Evolutionary conservation across 2,113 vertebrate species (phyloP).

Genomic region (Proterorhinus semilunaris): DNA sequence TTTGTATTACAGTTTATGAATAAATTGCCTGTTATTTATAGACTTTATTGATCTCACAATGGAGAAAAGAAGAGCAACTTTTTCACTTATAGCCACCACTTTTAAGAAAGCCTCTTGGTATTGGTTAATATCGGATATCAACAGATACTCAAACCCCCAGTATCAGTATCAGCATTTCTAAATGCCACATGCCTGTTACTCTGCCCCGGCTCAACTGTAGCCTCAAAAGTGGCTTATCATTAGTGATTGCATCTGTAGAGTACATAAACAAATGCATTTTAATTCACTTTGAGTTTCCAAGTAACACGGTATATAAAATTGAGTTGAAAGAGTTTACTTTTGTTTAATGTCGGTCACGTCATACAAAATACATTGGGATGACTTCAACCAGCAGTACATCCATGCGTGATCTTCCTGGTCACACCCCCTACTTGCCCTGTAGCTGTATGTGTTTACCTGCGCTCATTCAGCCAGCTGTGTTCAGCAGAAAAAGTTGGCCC

Average conservation of each 20-base stretch:
- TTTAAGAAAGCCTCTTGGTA: too few relatives aligned
- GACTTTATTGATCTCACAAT: too few relatives aligned
- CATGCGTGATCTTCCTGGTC: slow-evolving; percentile 39
- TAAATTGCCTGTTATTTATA: too few relatives aligned
- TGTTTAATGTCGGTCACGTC: background rate
- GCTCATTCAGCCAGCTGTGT: slow-evolving; percentile 39
- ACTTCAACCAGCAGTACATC: slow-evolving; percentile 35
- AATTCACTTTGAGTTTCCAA: background rate
- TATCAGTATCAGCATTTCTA: too few relatives aligned
- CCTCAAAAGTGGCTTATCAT: background rate
- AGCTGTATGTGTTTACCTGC: slow-evolving; percentile 57
- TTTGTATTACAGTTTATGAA: too few relatives aligned
- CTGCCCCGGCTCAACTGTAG: background rate
- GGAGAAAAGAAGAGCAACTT: too few relatives aligned
- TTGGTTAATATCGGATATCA: too few relatives aligned
- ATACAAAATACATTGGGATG: background rate
- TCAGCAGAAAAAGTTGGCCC: slow-evolving; percentile 48
- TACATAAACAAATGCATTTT: background rate
- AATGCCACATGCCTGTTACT: background rate
- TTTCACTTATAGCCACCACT: too few relatives aligned
- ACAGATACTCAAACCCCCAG: too few relatives aligned
- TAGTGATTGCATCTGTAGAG: background rate
- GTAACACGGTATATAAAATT: background rate
- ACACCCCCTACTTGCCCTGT: slow-evolving; percentile 49
- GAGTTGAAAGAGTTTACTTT: background rate